Conservation (phyloP, 2,888 invertebrate genomes). For the Drosophila hawaiiensis region DNA sequence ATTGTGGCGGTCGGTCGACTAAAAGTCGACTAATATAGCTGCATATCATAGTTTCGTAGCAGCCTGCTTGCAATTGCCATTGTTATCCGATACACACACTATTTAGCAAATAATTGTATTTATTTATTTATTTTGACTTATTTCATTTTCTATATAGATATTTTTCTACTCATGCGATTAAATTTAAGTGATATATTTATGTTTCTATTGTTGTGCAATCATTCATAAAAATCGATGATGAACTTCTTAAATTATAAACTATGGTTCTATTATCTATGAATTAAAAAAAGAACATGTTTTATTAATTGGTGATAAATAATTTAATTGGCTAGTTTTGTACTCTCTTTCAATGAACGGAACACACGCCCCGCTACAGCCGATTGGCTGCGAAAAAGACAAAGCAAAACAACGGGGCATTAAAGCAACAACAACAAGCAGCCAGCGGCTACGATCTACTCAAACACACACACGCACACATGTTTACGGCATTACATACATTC, state of each 20-base stretch:
- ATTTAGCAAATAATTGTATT: background rate
- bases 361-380: constrained; percentile 31
- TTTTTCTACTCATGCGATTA: background rate
- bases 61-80: background rate
- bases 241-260: background rate
- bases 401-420: constrained; percentile 28
- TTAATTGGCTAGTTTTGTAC: background rate
- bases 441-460: constrained; percentile 44
- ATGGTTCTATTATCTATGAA: background rate
- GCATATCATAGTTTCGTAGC: background rate
- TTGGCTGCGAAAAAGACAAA: constrained; percentile 49
- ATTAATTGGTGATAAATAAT: background rate
- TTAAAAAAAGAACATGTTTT: background rate
- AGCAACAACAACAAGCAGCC: background rate
- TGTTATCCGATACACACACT: constrained; percentile 18
- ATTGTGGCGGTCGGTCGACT: constrained; percentile 32
- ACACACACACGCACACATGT: constrained; percentile 15
- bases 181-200: background rate
- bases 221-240: background rate
- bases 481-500: constrained; percentile 13
- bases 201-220: background rate
- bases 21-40: background rate
- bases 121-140: background rate
- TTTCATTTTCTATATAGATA: background rate
- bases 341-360: background rate